phyloP scores from a whole-genome alignment of 2,888 invertebrate genomes.

The Noctua pronuba region DNA sequence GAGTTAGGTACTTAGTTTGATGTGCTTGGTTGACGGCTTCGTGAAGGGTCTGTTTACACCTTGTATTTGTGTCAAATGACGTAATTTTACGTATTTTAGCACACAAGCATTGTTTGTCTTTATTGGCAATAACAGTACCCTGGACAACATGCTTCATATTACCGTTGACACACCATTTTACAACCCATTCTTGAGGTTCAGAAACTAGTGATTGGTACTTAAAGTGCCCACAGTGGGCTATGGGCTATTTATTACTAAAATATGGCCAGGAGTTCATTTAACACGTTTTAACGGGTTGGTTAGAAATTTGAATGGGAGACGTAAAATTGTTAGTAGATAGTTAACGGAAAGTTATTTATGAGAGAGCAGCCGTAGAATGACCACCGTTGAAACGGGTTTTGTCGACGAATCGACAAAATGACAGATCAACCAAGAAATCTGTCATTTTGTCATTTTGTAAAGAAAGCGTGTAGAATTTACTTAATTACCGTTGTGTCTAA shows the following conservation, averaged over 20 bases:
- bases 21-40: too few relatives aligned
- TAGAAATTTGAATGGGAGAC: conserved; percentile 48
- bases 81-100: conserved; percentile 56
- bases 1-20: too few relatives aligned
- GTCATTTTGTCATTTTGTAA: too few relatives aligned
- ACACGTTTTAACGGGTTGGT: conserved; percentile 49
- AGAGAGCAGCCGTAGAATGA: too few relatives aligned
- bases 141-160: conserved; percentile 61
- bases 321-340: conserved; percentile 46
- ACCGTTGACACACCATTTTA: conserved; percentile 66
- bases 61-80: conserved; percentile 46
- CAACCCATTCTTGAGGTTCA: conserved; percentile 61
- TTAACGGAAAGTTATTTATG: conserved; percentile 17
- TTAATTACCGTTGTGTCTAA: conserved; percentile 1
- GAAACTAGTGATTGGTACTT: conserved; percentile 57
- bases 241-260: conserved; percentile 46
- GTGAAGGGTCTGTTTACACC: too few relatives aligned
- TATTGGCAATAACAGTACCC: conserved; percentile 63
- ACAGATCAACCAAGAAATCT: too few relatives aligned
- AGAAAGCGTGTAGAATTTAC: not conserved
- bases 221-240: conserved; percentile 34
- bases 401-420: too few relatives aligned
- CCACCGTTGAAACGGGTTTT: too few relatives aligned
- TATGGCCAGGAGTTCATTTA: conserved; percentile 53
- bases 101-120: conserved; percentile 59